Conservation (phyloP, 2,888 invertebrate species). For the Apeira syringaria region DNA sequence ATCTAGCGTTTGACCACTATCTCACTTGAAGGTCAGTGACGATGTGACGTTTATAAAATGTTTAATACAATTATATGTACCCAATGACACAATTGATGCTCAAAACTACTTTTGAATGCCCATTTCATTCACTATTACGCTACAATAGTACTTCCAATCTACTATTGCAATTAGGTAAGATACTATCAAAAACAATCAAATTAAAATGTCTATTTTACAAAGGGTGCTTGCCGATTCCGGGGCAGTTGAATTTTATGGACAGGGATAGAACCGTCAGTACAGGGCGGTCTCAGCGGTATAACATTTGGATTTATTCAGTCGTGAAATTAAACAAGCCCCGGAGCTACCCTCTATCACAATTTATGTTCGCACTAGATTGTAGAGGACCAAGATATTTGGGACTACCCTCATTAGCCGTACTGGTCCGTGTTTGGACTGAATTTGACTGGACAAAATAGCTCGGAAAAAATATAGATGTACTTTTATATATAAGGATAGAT, state of each 20-base stretch:
- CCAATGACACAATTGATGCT: too few species aligned
- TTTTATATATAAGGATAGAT: too few species aligned
- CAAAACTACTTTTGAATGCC: too few species aligned
- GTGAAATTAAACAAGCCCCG: slow-evolving; percentile 80
- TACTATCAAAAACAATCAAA: slow-evolving; percentile 19
- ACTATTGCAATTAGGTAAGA: too few species aligned
- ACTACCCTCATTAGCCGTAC: slow-evolving; percentile 67
- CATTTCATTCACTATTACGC: too few species aligned
- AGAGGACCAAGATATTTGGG: slow-evolving; percentile 60
- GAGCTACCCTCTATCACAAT: slow-evolving; percentile 72
- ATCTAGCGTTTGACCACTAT: too few species aligned
- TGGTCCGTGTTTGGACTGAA: slow-evolving; percentile 8
- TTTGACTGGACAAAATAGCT: slow-evolving; percentile 6
- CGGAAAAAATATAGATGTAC: neutral
- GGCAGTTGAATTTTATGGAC: slow-evolving; percentile 62
- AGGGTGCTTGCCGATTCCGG: slow-evolving; percentile 33
- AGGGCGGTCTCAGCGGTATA: slow-evolving; percentile 58
- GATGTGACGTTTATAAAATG: too few species aligned
- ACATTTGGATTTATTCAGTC: slow-evolving; percentile 81
- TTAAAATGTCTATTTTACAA: slow-evolving; percentile 17
- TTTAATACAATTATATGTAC: too few species aligned
- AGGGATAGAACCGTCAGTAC: slow-evolving; percentile 57
- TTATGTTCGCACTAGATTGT: slow-evolving; percentile 79
- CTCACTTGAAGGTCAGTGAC: too few species aligned
- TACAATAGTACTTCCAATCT: too few species aligned